Conservation (phyloP, 2,888 invertebrate species). For the Alitta virens region DNA sequence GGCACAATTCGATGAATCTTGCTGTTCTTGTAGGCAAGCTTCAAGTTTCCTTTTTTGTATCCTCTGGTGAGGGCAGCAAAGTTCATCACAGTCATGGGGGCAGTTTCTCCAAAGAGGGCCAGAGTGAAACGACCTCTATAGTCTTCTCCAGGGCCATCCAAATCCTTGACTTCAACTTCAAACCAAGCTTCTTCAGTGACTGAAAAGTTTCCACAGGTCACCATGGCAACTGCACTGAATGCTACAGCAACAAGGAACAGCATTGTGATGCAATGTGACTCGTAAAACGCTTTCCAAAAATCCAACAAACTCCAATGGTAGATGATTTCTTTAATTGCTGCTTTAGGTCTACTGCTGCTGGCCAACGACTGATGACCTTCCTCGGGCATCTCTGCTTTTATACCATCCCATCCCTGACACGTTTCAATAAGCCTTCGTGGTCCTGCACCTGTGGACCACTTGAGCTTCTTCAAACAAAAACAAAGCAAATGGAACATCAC, state of each 20-base stretch:
- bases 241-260: background rate
- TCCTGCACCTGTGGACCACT: no score
- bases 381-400: no score
- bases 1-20: constrained; percentile 53
- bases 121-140: constrained; percentile 45
- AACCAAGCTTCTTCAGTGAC: constrained; percentile 50
- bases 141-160: constrained; percentile 41
- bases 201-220: constrained; percentile 33
- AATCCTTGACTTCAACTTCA: constrained; percentile 48
- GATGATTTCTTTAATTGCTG: no score
- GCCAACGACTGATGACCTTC: no score
- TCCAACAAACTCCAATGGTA: no score
- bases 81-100: constrained; percentile 55
- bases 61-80: constrained; percentile 49
- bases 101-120: constrained; percentile 52
- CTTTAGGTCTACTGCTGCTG: no score
- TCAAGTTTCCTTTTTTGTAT: constrained; percentile 39
- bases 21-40: constrained; percentile 43
- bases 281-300: no score
- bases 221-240: constrained; percentile 7
- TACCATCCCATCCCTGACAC: no score
- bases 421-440: no score
- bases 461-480: no score
- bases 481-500: no score
- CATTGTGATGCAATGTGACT: no score